Conservation (phyloP, 2,888 invertebrate species). For the Clanis bilineata region DNA sequence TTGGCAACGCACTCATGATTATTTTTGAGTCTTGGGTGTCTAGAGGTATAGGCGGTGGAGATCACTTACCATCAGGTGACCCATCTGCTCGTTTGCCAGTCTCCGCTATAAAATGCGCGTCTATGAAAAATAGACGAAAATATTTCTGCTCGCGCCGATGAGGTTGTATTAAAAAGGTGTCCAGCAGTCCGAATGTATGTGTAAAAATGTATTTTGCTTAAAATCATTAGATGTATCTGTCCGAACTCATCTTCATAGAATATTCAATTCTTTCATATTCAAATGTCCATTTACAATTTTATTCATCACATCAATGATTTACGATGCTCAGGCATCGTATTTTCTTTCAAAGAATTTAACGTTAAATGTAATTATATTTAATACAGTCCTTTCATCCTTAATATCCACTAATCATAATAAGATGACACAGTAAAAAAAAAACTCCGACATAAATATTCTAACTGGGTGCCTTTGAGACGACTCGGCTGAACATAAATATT, state of each 20-base stretch:
- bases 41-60: no score
- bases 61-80: no score
- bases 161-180: no score
- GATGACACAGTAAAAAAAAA: constrained; percentile 43
- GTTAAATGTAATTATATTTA: constrained; percentile 17
- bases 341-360: constrained; percentile 19
- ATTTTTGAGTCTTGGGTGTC: no score
- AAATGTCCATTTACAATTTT: not conserved
- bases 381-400: constrained; percentile 24
- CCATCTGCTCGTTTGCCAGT: no score
- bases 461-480: constrained; percentile 44
- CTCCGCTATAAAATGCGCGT: no score
- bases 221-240: no score
- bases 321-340: not conserved
- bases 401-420: constrained; percentile 44
- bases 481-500: constrained; percentile 56
- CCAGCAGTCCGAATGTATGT: no score
- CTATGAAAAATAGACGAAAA: no score
- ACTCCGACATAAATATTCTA: constrained; percentile 47
- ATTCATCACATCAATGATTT: not conserved
- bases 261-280: not conserved
- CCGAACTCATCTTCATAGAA: not conserved
- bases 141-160: no score
- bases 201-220: no score
- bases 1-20: no score